Percentiles rank a stretch among this genome's conserved stretches.
These are phyloP conservation scores for Pissodes strobi DNA, from an alignment of 1,140 invertebrate genomes.

Conservation along the genomic window DNA sequence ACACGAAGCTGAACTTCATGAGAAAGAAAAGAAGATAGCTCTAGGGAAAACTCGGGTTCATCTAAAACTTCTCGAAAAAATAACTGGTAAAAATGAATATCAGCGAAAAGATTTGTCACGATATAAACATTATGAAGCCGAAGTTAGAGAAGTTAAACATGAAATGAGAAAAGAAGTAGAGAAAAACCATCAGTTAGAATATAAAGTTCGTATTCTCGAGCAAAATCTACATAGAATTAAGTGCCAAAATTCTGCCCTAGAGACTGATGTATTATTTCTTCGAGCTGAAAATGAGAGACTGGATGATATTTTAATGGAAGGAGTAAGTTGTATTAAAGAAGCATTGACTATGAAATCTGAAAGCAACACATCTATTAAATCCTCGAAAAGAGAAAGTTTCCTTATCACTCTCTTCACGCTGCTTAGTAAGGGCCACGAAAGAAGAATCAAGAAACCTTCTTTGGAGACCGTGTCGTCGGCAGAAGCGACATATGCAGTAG, in stretches of 20 bases:
- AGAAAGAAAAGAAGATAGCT: conserved; percentile 58
- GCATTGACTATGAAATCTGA: conserved; percentile 59
- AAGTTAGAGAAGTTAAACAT: conserved; percentile 56
- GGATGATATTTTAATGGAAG: conserved; percentile 62
- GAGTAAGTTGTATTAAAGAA: conserved; percentile 62
- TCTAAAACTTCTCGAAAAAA: conserved; percentile 52
- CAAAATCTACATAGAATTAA: conserved; percentile 62
- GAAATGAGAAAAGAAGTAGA: conserved; percentile 56
- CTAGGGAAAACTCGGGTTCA: conserved; percentile 56
- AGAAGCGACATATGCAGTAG: conserved; percentile 44
- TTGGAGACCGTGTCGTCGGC: conserved; percentile 44
- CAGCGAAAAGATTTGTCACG: conserved; percentile 60
- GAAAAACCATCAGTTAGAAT: conserved; percentile 55
- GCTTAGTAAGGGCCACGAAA: conserved; percentile 62
- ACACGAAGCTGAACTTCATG: conserved; percentile 55
- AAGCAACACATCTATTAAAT: conserved; percentile 35
- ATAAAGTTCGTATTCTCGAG: conserved; percentile 61
- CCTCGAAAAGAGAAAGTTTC: conserved; percentile 56
- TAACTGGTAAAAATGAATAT: conserved; percentile 57
- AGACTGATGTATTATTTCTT: conserved; percentile 59
- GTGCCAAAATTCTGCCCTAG: conserved; percentile 38
- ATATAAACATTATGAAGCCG: conserved; percentile 59
- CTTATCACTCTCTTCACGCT: conserved; percentile 60
- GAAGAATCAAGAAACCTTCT: conserved; percentile 47
- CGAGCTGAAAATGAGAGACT: conserved; percentile 61